Percentiles rank a stretch among this genome's conserved stretches.
Conservation (phyloP, 2,888 invertebrate species). For the Drosophila flavopinicola region DNA sequence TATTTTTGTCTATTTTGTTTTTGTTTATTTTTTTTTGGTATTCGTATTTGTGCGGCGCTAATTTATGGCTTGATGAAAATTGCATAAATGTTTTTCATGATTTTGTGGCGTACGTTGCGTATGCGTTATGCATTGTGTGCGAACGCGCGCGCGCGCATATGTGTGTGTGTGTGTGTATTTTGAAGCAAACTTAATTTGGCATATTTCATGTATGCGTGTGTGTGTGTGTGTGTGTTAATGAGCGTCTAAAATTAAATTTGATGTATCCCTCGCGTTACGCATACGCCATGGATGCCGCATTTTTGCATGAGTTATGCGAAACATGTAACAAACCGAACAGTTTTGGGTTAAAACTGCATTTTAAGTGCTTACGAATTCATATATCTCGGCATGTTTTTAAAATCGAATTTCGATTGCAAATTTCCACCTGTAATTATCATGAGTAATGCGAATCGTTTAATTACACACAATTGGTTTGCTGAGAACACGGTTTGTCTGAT, state of each 20-base stretch:
- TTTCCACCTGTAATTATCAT: too few relatives aligned
- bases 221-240: constrained; percentile 40
- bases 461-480: too few relatives aligned
- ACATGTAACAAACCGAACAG: background rate
- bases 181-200: constrained; percentile 27
- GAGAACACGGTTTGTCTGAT: constrained; percentile 1
- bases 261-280: constrained; percentile 31
- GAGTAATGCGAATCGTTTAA: too few relatives aligned
- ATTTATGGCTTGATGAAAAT: constrained; percentile 35
- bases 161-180: constrained; percentile 18
- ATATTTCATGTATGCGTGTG: constrained; percentile 10
- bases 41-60: constrained; percentile 24
- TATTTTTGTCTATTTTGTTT: constrained; percentile 1
- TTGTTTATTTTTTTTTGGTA: background rate
- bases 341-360: background rate
- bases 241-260: constrained; percentile 37
- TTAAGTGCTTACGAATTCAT: too few relatives aligned
- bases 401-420: too few relatives aligned
- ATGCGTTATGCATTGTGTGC: constrained; percentile 27
- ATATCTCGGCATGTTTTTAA: too few relatives aligned
- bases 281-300: constrained; percentile 37
- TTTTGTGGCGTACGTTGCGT: constrained; percentile 31
- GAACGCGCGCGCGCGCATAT: background rate
- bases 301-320: constrained; percentile 2
- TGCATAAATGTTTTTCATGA: constrained; percentile 6